These are phyloP conservation scores for Oligia fasciuncula DNA, from an alignment of 2,888 invertebrate genomes.

Conservation along the genomic window DNA sequence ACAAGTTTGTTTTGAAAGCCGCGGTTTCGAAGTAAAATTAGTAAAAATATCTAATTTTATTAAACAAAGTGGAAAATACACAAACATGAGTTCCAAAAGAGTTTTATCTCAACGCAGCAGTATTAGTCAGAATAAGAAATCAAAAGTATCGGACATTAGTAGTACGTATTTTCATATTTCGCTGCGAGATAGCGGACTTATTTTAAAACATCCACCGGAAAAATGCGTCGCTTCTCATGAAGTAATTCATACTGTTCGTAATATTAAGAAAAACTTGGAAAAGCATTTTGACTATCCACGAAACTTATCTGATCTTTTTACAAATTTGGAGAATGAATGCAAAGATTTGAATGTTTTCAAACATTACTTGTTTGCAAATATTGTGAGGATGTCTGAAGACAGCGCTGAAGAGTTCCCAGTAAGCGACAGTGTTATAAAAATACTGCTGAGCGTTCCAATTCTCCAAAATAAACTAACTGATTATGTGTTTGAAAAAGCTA, in stretches of 20 bases:
- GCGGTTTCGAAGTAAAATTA: background rate
- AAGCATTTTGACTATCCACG: constrained; percentile 88
- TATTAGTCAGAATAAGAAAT: constrained; percentile 73
- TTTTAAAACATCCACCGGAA: constrained; percentile 78
- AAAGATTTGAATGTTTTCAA: constrained; percentile 71
- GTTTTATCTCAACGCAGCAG: constrained; percentile 67
- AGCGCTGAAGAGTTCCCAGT: constrained; percentile 75
- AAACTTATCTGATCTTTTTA: constrained; percentile 89
- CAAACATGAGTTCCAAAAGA: constrained; percentile 71
- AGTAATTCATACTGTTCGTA: constrained; percentile 86
- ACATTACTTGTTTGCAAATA: constrained; percentile 84
- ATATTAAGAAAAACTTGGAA: constrained; percentile 76
- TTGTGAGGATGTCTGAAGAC: constrained; percentile 76
- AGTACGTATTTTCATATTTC: constrained; percentile 75
- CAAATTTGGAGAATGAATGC: constrained; percentile 71
- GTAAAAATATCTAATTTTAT: background rate
- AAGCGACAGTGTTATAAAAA: constrained; percentile 91
- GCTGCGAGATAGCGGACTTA: constrained; percentile 80
- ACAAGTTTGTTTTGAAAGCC: constrained; percentile 12
- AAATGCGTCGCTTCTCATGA: constrained; percentile 80
- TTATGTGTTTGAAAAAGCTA: constrained; percentile 91
- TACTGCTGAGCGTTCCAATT: constrained; percentile 91
- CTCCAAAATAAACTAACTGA: constrained; percentile 91
- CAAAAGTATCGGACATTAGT: constrained; percentile 66
- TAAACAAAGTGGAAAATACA: background rate